phyloP scores from a whole-genome alignment of 1,140 invertebrate species.

The Zeugodacus cucurbitae region DNA sequence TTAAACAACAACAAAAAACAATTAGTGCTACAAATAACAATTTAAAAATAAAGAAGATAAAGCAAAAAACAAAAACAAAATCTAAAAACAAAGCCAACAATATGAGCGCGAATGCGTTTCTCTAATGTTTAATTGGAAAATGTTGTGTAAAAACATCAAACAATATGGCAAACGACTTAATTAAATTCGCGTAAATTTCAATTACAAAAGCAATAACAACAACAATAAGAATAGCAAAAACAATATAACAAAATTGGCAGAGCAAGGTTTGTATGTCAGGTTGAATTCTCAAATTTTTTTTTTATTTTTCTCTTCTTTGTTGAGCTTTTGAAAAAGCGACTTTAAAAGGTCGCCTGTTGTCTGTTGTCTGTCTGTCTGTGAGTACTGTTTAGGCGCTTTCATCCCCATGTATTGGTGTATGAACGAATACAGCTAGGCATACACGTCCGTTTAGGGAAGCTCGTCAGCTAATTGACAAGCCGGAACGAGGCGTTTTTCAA shows the following conservation, averaged over 20 bases:
- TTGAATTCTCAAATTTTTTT: not conserved
- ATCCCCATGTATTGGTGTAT: not conserved
- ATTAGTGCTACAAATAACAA: not conserved
- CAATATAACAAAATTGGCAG: not conserved
- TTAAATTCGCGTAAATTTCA: conserved; percentile 40
- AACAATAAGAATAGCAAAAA: not conserved
- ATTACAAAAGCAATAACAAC: conserved; percentile 1
- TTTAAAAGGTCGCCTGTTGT: not conserved
- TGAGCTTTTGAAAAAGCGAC: not conserved
- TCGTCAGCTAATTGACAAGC: conserved; percentile 38
- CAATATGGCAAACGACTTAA: conserved; percentile 37
- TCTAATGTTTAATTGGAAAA: conserved; percentile 14
- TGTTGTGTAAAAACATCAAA: conserved; percentile 19
- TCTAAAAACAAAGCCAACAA: no score
- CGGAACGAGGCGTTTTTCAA: conserved; percentile 16
- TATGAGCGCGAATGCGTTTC: not conserved
- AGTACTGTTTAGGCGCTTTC: not conserved
- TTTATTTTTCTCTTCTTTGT: not conserved
- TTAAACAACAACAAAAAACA: no score
- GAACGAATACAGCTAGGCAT: not conserved
- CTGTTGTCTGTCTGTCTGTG: no score
- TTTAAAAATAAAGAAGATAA: not conserved
- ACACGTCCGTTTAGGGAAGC: not conserved
- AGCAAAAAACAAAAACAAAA: not conserved
- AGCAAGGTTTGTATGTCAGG: not conserved